Evolutionary conservation across 2,113 vertebrate genomes (phyloP).

Genomic region (zebrafish (Danio rerio)): GRCz12tu NC_133176.1:3292001-3292500

Average conservation of each 20-base stretch:
- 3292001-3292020: slow-evolving; percentile 11
- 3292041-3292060: slow-evolving; percentile 26
- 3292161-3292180: neutral
- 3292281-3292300: neutral
- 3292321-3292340: neutral
- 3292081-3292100: slow-evolving; percentile 8
- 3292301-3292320: neutral
- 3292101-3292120: neutral
- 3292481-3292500: no score
- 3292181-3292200: neutral
- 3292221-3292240: neutral
- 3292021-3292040: slow-evolving; percentile 26
- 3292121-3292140: neutral
- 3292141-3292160: neutral
- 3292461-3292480: neutral
- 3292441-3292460: neutral
- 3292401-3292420: neutral
- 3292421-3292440: neutral
- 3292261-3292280: neutral
- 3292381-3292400: neutral
- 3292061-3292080: neutral
- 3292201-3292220: neutral
- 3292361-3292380: neutral
- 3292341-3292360: neutral
- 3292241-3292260: neutral